phyloP scores from a whole-genome alignment of 2,888 invertebrate species.

The Ceriagrion tenellum region DNA sequence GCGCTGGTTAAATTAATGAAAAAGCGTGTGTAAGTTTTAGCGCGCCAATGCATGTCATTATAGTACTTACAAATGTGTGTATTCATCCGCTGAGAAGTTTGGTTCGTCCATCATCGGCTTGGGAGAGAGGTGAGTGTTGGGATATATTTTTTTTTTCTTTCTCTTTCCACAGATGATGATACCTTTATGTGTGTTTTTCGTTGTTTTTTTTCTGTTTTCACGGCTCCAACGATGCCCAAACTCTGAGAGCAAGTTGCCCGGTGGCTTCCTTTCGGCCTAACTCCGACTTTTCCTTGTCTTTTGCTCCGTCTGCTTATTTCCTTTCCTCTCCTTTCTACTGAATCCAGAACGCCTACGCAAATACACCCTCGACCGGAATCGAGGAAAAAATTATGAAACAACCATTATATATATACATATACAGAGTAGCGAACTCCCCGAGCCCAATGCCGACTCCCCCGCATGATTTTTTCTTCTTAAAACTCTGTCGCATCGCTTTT shows the following conservation, averaged over 20 bases:
- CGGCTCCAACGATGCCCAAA: background rate
- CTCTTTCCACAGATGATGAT: background rate
- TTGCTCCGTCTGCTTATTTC: background rate
- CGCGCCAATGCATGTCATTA: background rate
- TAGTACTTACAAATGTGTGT: background rate
- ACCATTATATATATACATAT: background rate
- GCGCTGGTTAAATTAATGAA: background rate
- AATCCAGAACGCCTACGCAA: background rate
- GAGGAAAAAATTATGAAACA: background rate
- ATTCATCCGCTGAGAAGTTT: slow-evolving; percentile 30
- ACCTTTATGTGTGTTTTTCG: background rate
- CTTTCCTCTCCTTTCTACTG: background rate
- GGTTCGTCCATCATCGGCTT: background rate
- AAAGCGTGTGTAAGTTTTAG: background rate
- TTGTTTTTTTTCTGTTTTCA: slow-evolving; percentile 1
- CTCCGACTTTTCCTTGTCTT: background rate
- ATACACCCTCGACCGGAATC: background rate
- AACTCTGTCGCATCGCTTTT: background rate
- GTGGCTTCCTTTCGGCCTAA: background rate
- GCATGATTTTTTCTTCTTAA: background rate
- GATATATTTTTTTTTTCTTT: background rate
- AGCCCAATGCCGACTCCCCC: background rate
- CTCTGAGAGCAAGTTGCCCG: slow-evolving; percentile 16
- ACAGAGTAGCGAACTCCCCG: background rate
- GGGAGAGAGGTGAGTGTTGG: background rate